Evolutionary conservation across 2,888 invertebrate species (phyloP).

Genomic region (Stenodera caucasica): DNA sequence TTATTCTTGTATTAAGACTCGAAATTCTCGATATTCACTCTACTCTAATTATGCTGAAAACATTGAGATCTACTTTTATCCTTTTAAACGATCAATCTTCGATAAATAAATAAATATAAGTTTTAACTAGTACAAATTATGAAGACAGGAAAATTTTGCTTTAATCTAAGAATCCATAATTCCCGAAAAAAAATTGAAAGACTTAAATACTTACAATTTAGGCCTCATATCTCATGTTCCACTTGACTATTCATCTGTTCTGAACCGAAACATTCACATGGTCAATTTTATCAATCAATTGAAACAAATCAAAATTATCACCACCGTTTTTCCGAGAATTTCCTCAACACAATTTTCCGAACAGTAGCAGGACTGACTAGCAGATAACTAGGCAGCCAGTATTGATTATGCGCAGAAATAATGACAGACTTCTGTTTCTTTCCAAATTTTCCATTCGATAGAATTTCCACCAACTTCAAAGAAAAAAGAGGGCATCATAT

Average conservation of each 20-base stretch:
- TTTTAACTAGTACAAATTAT: no score
- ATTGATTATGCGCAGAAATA: constrained; percentile 50
- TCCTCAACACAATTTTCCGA: constrained; percentile 33
- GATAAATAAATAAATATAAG: no score
- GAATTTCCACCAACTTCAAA: background rate
- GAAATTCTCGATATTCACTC: background rate
- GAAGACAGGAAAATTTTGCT: no score
- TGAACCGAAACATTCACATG: background rate
- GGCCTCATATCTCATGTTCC: constrained; percentile 43
- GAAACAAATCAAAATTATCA: background rate
- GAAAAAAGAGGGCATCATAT: background rate
- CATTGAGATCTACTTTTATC: no score
- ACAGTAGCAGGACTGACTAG: constrained; percentile 39
- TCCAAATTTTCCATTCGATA: background rate
- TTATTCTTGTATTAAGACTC: background rate
- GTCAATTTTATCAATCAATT: background rate
- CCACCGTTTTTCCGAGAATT: constrained; percentile 5
- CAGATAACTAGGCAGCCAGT: constrained; percentile 41
- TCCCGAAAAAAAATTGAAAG: background rate
- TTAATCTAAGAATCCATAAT: no score
- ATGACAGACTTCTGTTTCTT: constrained; percentile 21
- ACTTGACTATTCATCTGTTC: constrained; percentile 15
- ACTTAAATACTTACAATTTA: constrained; percentile 40
- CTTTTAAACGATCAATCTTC: no score
- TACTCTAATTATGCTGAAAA: background rate